Conservation (phyloP, 2,888 invertebrate genomes). For the Quadroppia sp. region DNA sequence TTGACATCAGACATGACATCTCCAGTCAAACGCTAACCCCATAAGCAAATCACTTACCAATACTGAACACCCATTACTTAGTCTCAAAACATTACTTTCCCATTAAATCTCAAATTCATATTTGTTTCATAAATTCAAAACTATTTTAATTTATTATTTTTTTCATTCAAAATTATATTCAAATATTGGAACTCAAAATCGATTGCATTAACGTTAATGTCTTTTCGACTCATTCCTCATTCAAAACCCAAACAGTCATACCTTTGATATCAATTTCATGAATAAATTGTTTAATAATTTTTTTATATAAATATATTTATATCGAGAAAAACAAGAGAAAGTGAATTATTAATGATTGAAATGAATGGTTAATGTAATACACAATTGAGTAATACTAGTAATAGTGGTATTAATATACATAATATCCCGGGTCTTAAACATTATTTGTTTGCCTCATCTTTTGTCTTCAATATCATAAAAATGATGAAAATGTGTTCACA, state of each 20-base stretch:
- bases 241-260: background rate
- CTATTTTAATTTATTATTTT: background rate
- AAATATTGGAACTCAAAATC: background rate
- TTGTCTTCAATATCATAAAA: slow-evolving; percentile 33
- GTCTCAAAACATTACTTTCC: background rate
- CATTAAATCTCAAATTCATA: slow-evolving; percentile 9
- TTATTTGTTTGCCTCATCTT: slow-evolving; percentile 21
- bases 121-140: background rate
- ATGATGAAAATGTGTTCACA: background rate
- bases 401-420: slow-evolving; percentile 24
- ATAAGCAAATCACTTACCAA: slow-evolving; percentile 35
- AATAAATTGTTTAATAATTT: background rate
- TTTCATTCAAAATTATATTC: background rate
- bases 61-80: background rate
- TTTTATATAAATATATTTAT: background rate
- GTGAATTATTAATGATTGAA: background rate
- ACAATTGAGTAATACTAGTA: slow-evolving; percentile 4
- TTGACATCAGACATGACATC: slow-evolving; percentile 32
- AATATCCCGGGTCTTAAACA: background rate
- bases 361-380: background rate
- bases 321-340: slow-evolving; percentile 34
- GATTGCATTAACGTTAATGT: background rate
- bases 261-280: slow-evolving; percentile 14
- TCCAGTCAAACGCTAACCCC: slow-evolving; percentile 27
- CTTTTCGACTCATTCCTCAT: background rate